Evolutionary conservation across 2,888 invertebrate species (phyloP).

Genomic region (Automeris io): DNA sequence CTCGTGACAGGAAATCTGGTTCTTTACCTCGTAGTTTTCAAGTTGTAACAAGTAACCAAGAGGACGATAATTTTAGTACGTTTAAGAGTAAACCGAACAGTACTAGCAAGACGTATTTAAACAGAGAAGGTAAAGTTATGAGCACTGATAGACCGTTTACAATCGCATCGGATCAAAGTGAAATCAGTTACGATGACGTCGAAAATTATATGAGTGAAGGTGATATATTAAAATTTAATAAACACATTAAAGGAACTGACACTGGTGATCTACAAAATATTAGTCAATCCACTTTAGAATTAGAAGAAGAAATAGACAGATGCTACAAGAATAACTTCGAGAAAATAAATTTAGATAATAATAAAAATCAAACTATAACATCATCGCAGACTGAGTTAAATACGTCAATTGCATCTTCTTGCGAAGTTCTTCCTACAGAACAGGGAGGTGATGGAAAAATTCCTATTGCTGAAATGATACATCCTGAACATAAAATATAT

Average conservation of each 20-base stretch:
- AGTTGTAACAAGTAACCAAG: slow-evolving; percentile 74
- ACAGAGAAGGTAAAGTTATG: slow-evolving; percentile 78
- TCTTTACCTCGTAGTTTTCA: slow-evolving; percentile 88
- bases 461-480: slow-evolving; percentile 72
- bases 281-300: slow-evolving; percentile 66
- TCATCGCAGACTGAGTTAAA: slow-evolving; percentile 66
- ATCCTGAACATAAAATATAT: slow-evolving; percentile 89
- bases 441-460: slow-evolving; percentile 60
- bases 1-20: slow-evolving; percentile 82
- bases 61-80: slow-evolving; percentile 54
- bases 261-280: slow-evolving; percentile 54
- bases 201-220: slow-evolving; percentile 75
- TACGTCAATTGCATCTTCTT: slow-evolving; percentile 73
- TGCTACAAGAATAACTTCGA: slow-evolving; percentile 71
- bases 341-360: slow-evolving; percentile 48
- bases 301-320: slow-evolving; percentile 70
- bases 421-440: slow-evolving; percentile 68
- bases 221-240: slow-evolving; percentile 61
- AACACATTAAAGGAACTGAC: slow-evolving; percentile 45
- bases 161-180: slow-evolving; percentile 83
- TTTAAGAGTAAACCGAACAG: slow-evolving; percentile 64
- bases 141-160: slow-evolving; percentile 81
- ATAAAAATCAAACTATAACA: slow-evolving; percentile 51
- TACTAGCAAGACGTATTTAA: slow-evolving; percentile 72
- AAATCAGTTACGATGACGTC: slow-evolving; percentile 81